A percentile compares a stretch with the other conserved stretches of the same genome.
Conservation (phyloP, 2,113 vertebrate genomes). For the Triplophysa siluroides region DNA sequence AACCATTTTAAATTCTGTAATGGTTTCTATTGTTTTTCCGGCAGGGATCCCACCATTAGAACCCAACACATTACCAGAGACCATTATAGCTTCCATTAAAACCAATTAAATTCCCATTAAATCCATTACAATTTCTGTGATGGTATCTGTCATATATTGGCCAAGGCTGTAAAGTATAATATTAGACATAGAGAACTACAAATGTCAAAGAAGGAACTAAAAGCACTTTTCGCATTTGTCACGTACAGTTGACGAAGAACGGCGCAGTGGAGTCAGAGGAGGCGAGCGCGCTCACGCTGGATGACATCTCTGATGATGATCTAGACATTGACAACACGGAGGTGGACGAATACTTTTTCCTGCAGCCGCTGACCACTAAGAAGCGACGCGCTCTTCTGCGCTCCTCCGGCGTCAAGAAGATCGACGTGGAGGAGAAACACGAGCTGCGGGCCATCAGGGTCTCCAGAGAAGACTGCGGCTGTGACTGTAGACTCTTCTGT, state of each 20-base stretch:
- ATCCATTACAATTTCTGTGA: too few species aligned
- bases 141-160: too few species aligned
- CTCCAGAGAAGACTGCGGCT: constrained; percentile 96
- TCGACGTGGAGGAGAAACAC: constrained; percentile 96
- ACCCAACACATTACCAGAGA: too few species aligned
- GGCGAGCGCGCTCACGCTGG: constrained; percentile 88
- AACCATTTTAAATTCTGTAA: too few species aligned
- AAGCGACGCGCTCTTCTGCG: constrained; percentile 90
- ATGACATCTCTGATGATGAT: constrained; percentile 98
- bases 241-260: constrained; percentile 90
- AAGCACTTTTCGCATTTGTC: background rate
- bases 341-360: constrained; percentile 98
- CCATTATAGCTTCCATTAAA: too few species aligned
- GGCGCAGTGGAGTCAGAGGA: constrained; percentile 94
- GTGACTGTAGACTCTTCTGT: constrained; percentile 94
- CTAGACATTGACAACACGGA: constrained; percentile 98
- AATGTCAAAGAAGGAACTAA: background rate
- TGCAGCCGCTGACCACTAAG: constrained; percentile 95
- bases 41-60: too few species aligned
- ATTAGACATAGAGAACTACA: too few species aligned
- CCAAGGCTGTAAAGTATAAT: too few species aligned
- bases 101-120: too few species aligned
- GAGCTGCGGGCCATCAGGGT: constrained; percentile 93
- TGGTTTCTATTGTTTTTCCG: too few species aligned
- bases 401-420: constrained; percentile 94